A percentile compares a stretch with the other conserved stretches of the same genome.
These are phyloP conservation scores for Alcis repandata DNA, from an alignment of 2,888 invertebrate genomes.

Conservation along the genomic window DNA sequence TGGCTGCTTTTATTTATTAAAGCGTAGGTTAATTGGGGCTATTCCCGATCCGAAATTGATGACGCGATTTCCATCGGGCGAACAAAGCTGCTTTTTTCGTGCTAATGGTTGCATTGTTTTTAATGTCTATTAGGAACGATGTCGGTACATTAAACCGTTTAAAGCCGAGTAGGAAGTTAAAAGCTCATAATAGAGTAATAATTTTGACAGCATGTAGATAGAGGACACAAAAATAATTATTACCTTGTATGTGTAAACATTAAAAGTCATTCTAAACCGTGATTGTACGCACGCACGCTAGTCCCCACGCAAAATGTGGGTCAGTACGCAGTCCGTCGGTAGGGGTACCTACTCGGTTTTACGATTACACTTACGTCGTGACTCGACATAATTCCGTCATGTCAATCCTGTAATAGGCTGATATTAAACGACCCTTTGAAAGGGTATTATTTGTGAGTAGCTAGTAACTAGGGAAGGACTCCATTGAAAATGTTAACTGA, in stretches of 20 bases:
- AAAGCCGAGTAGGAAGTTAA: conserved; percentile 56
- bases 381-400: conserved; percentile 62
- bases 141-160: conserved; percentile 37
- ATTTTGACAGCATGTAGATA: conserved; percentile 67
- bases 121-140: conserved; percentile 29
- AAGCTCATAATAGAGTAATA: conserved; percentile 68
- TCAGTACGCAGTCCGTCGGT: conserved; percentile 47
- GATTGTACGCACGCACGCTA: conserved; percentile 77
- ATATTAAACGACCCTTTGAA: conserved; percentile 53
- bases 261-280: conserved; percentile 68
- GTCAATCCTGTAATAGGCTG: conserved; percentile 57
- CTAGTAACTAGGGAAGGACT: conserved; percentile 24
- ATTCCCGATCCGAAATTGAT: conserved; percentile 43
- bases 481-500: conserved; percentile 29
- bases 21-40: conserved; percentile 60
- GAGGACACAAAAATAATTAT: conserved; percentile 67
- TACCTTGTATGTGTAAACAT: conserved; percentile 77
- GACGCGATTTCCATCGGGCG: conserved; percentile 37
- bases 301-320: conserved; percentile 59
- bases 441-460: conserved; percentile 27
- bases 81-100: conserved; percentile 37
- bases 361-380: conserved; percentile 67
- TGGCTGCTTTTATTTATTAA: conserved; percentile 65
- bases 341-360: conserved; percentile 45
- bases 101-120: conserved; percentile 40